Base-by-base conservation (phyloP, 2,888 invertebrate species). In the Palloptera scutellata region DNA sequence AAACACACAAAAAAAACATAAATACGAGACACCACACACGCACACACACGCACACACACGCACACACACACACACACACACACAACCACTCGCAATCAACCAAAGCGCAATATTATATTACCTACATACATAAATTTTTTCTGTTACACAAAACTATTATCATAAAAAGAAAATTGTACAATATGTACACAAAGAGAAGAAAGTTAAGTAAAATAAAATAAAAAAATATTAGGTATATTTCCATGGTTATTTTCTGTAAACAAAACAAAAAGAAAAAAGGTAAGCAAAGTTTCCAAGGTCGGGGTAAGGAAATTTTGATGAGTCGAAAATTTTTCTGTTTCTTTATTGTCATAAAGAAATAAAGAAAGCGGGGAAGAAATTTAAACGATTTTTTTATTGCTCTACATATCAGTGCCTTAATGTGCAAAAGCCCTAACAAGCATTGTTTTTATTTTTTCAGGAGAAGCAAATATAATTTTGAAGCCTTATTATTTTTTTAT, bases 41-140 rank as follows among this genome's bases (percentile, higher is more conserved):
- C 53, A 19, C 19, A 19, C 30, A 15, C 48, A 15, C 10, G 10
- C 48, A 13, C 5, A 48, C 13, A 8, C 5, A 15, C 11, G 10
- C 10, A 45, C 45, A 45, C 45, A 45, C 45, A 45, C 45, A 52
- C 15, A 52, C 52, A 12, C 52, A 3, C 52, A 52, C 52, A 52
- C 52, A 15, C 15, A 15, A 1, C 12, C 52, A 15, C 9, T n/a
- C 52, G 15, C 52, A 52, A n/a, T 52, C 15, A 52, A 52, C 10
- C 15, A 45, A 45, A 45, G 11, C 45, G 45, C 45, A 45, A 45
- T 13, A 13, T 1, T n/a, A n/a, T n/a, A 45, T 12, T 13, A 45
- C 45, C 11, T 13, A 45, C 45, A 45, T 13, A 15, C 11, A 48
- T 4, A 48, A 13, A 48, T 48, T 48, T 13, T 48, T 13, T 15